These are phyloP conservation scores for Pseudomugil gertrudae DNA, from an alignment of 2,797 vertebrate species.

Conservation along the genomic window DNA sequence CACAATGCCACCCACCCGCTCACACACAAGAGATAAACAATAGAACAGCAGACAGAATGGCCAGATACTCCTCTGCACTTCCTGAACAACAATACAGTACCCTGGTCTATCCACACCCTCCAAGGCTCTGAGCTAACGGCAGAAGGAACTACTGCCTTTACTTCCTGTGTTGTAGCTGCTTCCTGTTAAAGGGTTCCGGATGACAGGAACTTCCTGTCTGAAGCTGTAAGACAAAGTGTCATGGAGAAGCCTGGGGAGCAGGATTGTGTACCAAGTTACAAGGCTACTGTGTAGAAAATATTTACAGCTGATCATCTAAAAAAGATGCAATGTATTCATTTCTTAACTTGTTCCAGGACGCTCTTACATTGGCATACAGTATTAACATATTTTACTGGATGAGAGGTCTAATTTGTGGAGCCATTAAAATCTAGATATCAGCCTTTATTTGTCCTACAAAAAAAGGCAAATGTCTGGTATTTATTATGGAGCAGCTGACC, in stretches of 20 bases:
- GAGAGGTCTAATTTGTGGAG: background rate
- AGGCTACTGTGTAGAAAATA: background rate
- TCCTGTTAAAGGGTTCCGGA: constrained; percentile 74
- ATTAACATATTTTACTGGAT: background rate
- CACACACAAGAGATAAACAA: constrained; percentile 71
- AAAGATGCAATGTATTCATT: background rate
- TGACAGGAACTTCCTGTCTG: constrained; percentile 78
- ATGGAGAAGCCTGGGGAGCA: constrained; percentile 16
- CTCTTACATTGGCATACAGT: background rate
- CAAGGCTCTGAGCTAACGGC: constrained; percentile 44
- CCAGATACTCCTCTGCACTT: constrained; percentile 75
- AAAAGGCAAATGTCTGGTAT: background rate
- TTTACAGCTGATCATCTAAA: background rate
- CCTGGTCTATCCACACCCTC: constrained; percentile 56
- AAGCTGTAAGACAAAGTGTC: constrained; percentile 41
- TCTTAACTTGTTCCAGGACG: background rate
- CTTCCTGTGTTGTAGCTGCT: constrained; percentile 76
- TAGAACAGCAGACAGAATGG: constrained; percentile 63
- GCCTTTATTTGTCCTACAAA: background rate
- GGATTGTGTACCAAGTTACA: constrained; percentile 5
- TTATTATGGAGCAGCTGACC: background rate
- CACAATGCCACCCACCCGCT: constrained; percentile 63
- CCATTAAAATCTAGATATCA: background rate
- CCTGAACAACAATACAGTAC: constrained; percentile 78
- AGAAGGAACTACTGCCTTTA: constrained; percentile 58